phyloP scores from a whole-genome alignment of 2,888 invertebrate species.

The Leptopilina syphax region DNA sequence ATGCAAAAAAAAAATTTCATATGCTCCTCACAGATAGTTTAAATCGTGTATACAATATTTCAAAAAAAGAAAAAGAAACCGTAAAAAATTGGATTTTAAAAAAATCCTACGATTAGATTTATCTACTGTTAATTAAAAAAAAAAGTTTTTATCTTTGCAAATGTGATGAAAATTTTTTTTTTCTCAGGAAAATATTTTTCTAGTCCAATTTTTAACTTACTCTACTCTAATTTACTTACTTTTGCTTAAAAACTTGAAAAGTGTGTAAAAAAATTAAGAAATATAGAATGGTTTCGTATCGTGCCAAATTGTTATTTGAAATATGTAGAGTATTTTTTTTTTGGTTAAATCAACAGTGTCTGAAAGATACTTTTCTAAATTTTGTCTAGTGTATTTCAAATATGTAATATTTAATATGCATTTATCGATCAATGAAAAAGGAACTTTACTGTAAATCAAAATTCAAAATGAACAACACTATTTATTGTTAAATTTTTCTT shows the following conservation, averaged over 20 bases:
- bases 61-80: neutral
- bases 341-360: neutral
- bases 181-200: constrained; percentile 16
- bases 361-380: too few species aligned
- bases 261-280: too few species aligned
- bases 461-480: neutral
- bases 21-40: constrained; percentile 5
- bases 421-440: too few species aligned
- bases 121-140: too few species aligned
- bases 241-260: too few species aligned
- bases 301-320: neutral
- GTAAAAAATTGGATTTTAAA: neutral
- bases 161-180: neutral
- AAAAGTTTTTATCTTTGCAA: neutral
- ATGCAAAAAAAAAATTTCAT: constrained; percentile 4
- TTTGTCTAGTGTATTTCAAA: too few species aligned
- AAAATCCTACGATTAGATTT: too few species aligned
- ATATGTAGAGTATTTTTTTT: neutral
- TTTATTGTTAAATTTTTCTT: too few species aligned
- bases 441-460: too few species aligned
- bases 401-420: too few species aligned
- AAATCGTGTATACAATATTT: constrained; percentile 14
- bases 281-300: neutral
- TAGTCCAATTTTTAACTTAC: constrained; percentile 21
- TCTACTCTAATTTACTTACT: constrained; percentile 1